Percentiles rank a stretch among this genome's conserved stretches.
Evolutionary conservation across 2,113 vertebrate species (phyloP).

Genomic region (Fukomys damarensis): DNA sequence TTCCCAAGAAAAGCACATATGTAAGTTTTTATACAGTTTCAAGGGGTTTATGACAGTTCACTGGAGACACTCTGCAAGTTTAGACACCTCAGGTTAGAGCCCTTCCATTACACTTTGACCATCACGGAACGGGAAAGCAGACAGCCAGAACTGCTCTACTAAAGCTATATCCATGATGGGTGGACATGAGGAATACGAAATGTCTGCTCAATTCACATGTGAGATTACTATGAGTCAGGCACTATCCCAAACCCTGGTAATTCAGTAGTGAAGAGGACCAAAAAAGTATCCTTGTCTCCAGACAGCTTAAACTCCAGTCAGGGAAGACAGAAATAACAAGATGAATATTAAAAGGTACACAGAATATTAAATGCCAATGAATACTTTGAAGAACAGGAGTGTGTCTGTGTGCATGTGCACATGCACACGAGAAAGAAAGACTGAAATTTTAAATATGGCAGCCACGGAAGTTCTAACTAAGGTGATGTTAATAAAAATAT

Average conservation of each 20-base stretch:
- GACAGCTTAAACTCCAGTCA: neutral
- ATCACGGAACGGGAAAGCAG: neutral
- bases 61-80: neutral
- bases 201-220: neutral
- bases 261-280: neutral
- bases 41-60: neutral
- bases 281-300: neutral
- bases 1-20: conserved; percentile 14
- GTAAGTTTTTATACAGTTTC: neutral
- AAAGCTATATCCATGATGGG: neutral
- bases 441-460: neutral
- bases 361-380: conserved; percentile 10
- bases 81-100: neutral
- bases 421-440: neutral
- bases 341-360: neutral
- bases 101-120: neutral
- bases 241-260: neutral
- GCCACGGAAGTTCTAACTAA: neutral
- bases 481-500: neutral
- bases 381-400: neutral
- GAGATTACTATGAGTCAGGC: neutral
- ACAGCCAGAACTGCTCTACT: neutral
- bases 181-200: neutral
- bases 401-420: no score
- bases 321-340: neutral